These are phyloP conservation scores for Diglossa cyanea DNA, from an alignment of 2,797 vertebrate genomes.

Conservation along the genomic window DNA sequence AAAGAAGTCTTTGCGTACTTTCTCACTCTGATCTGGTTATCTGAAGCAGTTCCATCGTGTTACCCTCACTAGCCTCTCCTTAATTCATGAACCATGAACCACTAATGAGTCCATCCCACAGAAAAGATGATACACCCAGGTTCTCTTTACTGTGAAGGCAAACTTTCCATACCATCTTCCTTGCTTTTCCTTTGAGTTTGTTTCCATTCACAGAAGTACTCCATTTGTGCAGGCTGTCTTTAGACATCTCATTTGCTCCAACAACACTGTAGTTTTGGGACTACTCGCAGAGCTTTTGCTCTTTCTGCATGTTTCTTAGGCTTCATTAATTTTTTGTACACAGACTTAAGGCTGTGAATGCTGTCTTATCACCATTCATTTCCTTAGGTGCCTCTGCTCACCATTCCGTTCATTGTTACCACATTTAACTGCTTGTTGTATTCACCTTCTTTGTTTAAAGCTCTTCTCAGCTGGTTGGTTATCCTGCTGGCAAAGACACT, in stretches of 20 bases:
- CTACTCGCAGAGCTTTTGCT: neutral
- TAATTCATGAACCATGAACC: neutral
- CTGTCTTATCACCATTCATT: neutral
- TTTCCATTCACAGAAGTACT: neutral
- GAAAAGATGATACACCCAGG: neutral
- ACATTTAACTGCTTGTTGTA: neutral
- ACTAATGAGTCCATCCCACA: neutral
- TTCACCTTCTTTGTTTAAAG: neutral
- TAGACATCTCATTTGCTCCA: neutral
- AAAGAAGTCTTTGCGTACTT: neutral
- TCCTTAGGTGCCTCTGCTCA: neutral
- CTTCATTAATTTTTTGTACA: neutral
- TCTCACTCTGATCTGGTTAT: neutral
- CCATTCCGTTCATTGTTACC: neutral
- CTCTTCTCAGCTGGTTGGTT: neutral
- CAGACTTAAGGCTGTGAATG: neutral
- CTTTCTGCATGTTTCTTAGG: neutral
- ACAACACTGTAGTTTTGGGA: neutral
- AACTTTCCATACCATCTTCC: neutral
- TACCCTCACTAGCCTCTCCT: neutral
- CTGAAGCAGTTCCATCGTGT: neutral
- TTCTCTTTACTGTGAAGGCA: neutral
- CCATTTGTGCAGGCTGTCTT: neutral
- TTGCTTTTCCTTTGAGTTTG: neutral
- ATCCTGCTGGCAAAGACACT: neutral